phyloP scores from a whole-genome alignment of 2,113 vertebrate genomes.

The Pipra filicauda region DNA sequence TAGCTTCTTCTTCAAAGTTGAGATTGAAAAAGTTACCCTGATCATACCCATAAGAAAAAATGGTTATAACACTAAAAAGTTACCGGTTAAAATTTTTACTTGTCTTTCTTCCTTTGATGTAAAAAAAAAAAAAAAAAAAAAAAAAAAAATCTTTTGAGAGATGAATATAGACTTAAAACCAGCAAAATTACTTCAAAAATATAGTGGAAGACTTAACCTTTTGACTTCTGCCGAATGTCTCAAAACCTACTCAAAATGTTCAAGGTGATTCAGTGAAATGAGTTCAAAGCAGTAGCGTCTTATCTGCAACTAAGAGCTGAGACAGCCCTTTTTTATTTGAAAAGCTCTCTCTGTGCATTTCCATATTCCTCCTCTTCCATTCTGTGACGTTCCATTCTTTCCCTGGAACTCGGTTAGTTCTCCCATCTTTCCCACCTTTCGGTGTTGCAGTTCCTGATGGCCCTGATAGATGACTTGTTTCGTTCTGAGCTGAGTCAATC shows the following conservation, averaged over 20 bases:
- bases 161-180: constrained; percentile 1
- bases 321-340: not conserved
- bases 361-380: not conserved
- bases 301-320: not conserved
- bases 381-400: not conserved
- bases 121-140: not conserved
- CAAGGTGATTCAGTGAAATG: not conserved
- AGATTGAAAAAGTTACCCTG: not conserved
- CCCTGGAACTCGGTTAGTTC: not conserved
- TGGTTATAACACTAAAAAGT: not conserved
- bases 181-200: constrained; percentile 18
- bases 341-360: not conserved
- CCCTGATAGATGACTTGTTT: not conserved
- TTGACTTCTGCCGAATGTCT: not conserved
- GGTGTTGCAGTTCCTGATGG: not conserved
- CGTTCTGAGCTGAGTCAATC: not conserved
- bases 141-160: constrained; percentile 6
- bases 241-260: not conserved
- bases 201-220: not conserved
- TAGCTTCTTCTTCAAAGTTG: constrained; percentile 46
- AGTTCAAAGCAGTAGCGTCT: not conserved
- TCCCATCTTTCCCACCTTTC: not conserved
- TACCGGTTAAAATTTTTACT: constrained; percentile 8
- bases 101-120: constrained; percentile 39
- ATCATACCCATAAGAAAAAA: not conserved